Base-by-base conservation (phyloP, 2,113 vertebrate genomes). In the Chlamydotis undulata region DNA sequence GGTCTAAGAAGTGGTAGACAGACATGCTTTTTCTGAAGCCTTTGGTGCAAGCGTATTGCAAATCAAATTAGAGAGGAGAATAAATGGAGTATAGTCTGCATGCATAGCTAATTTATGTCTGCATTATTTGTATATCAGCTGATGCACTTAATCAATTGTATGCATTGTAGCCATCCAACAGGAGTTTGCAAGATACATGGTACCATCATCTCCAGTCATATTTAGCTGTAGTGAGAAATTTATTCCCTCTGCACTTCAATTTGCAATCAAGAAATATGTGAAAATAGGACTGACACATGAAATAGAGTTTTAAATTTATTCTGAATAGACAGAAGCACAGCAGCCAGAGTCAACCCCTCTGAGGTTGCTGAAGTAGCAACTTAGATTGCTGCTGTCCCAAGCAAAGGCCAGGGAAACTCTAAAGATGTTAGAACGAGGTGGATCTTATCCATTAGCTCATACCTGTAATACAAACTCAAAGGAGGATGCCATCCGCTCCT, bases 91-190 rank as follows among this genome's bases (percentile, higher is more conserved):
- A 14, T 18, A 45, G 57, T 52, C 57, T 73, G 33, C 14, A 3
- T 37, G 37, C 22, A 25, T 6, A 47, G 60, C 52, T 12, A 14
- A 28, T 9, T n/a, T 64, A 6, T 1, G 6, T 60, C 57, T 74
- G n/a, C 57, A 22, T 31, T 23, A 12, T 10, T 47, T 23, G 18
- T 12, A 1, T 6, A 5, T 28, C 49, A 56, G 39, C 52, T 83
- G 68, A 61, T n/a, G 37, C 1, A 1, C 50, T 50, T 67, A 3
- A 73, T 37, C 26, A n/a, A 4, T n/a, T 14, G 1, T 28, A 3
- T 1, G 6, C 1, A 0, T 5, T 75, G 78, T 14, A 55, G 70
- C 37, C 1, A 0, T 25, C 39, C 74, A 13, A 25, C 59, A 47
- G 56, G 29, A 37, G 9, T 31, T 3, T 29, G 47, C n/a, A 63